Conservation (phyloP, 2,797 vertebrate species). For the Botia kubotai region DNA sequence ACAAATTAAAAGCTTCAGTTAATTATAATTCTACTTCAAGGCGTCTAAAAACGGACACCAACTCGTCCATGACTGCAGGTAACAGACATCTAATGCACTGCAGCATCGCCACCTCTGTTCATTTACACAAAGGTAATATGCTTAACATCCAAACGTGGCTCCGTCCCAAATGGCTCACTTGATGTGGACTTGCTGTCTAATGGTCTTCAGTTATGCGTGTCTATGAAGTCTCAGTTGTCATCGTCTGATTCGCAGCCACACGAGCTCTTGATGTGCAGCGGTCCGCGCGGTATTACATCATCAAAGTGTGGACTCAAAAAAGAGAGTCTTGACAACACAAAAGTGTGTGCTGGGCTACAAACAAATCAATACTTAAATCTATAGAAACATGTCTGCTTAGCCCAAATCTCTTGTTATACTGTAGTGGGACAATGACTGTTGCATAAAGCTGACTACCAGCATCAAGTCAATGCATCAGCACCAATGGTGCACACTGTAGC, state of each 20-base stretch:
- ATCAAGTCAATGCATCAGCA: neutral
- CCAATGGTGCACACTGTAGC: neutral
- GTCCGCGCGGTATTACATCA: neutral
- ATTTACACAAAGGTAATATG: neutral
- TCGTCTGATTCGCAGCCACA: neutral
- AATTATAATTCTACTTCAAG: neutral
- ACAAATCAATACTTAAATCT: neutral
- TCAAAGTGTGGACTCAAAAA: neutral
- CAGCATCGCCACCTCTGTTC: neutral
- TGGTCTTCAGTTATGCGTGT: neutral
- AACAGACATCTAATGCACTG: neutral
- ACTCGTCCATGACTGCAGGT: neutral
- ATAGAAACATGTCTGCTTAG: neutral
- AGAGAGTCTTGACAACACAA: neutral
- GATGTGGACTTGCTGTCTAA: neutral
- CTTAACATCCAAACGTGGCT: neutral
- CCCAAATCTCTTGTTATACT: neutral
- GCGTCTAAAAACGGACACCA: neutral
- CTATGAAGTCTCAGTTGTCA: neutral
- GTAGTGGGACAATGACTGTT: neutral
- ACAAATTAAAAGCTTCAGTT: neutral
- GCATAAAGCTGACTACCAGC: neutral
- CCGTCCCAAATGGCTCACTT: slow-evolving; percentile 1
- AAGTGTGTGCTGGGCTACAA: neutral
- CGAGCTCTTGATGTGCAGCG: neutral